Percentiles rank a stretch among this genome's conserved stretches.
Evolutionary conservation across 37 sponge, comb jelly and placozoan species (phyloP).

Genomic region (Agelas oroides): DNA sequence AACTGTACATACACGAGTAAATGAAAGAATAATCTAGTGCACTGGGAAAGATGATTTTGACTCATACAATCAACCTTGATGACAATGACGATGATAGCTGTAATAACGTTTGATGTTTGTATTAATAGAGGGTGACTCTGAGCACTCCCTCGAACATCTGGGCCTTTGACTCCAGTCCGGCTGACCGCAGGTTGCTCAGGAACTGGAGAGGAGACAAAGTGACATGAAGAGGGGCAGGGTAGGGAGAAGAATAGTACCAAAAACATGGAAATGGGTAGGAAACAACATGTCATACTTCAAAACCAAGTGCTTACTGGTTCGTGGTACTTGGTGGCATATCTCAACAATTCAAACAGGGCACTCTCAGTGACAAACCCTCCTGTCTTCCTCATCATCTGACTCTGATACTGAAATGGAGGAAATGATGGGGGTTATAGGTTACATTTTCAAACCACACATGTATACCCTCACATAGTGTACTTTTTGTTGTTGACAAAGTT

Average conservation of each 20-base stretch:
- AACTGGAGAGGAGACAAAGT: constrained; percentile 42
- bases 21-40: no score
- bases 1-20: no score
- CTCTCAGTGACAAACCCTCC: constrained; percentile 60
- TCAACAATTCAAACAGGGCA: constrained; percentile 66
- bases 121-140: constrained; percentile 7
- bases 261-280: no score
- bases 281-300: no score
- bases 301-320: constrained; percentile 71
- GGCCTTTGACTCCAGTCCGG: constrained; percentile 62
- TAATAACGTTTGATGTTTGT: no score
- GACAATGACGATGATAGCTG: no score
- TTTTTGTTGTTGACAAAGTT: no score
- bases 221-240: background rate
- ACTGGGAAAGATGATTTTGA: no score
- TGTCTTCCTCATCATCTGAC: constrained; percentile 29
- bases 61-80: no score
- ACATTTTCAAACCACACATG: constrained; percentile 7
- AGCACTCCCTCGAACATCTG: constrained; percentile 59
- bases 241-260: no score
- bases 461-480: no score
- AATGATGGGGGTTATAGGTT: background rate
- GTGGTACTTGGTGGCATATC: constrained; percentile 56
- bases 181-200: constrained; percentile 23
- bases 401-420: constrained; percentile 30